Conservation (phyloP, 2,113 vertebrate species). For the Copsychus sechellarum region DNA sequence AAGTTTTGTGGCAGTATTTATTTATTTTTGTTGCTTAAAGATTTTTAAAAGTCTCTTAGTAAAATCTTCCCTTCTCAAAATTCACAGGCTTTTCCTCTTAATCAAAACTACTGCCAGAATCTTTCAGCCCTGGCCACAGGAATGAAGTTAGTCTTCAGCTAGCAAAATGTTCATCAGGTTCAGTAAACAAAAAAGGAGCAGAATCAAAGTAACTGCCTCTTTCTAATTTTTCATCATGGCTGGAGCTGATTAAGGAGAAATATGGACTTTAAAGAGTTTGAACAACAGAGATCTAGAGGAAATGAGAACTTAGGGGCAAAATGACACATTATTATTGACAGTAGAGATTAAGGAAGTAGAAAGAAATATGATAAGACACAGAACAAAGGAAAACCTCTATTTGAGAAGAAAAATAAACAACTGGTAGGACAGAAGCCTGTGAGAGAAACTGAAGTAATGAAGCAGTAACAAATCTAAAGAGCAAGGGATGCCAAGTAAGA, state of each 20-base stretch:
- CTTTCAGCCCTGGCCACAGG: not conserved
- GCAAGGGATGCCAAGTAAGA: not conserved
- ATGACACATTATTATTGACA: not conserved
- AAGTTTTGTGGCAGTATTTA: not conserved
- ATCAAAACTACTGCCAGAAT: not conserved
- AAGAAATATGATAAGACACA: not conserved
- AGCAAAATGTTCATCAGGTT: not conserved
- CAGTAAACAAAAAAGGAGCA: not conserved
- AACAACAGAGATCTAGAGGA: not conserved
- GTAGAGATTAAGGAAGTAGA: not conserved
- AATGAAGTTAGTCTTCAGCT: not conserved
- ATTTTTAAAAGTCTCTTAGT: not conserved
- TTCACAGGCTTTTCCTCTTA: not conserved
- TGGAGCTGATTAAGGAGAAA: not conserved
- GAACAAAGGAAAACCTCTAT: not conserved
- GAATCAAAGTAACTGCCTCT: not conserved
- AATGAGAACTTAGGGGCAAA: not conserved
- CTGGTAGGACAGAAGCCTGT: not conserved
- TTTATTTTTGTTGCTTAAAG: not conserved
- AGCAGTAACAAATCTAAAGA: not conserved
- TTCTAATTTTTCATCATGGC: not conserved
- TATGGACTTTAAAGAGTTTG: not conserved
- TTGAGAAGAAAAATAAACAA: not conserved
- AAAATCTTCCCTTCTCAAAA: not conserved
- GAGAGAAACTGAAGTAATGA: not conserved